A percentile compares a stretch with the other conserved stretches of the same genome.
phyloP scores from a whole-genome alignment of 30 jellyfish, hydroid and myxozoan genomes.

The Aurelia aurita complex sp. Pacific region DNA sequence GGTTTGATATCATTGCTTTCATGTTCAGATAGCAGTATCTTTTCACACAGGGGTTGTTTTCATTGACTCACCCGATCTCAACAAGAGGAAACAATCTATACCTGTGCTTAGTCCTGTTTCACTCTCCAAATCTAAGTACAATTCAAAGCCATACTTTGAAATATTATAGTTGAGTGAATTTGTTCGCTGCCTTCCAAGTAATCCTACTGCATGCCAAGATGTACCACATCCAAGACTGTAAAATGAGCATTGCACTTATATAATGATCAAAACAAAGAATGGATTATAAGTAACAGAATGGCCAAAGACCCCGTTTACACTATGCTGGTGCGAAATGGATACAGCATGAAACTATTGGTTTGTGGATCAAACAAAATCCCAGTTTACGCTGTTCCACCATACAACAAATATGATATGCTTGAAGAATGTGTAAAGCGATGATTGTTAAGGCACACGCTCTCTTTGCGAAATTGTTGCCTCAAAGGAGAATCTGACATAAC shows the following conservation, averaged over 20 bases:
- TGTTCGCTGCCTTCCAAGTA: slow-evolving; percentile 59
- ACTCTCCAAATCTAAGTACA: slow-evolving; percentile 62
- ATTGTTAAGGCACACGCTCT: too few relatives aligned
- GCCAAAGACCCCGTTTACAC: background rate
- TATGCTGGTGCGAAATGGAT: background rate
- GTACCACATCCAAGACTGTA: slow-evolving; percentile 95
- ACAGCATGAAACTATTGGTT: background rate
- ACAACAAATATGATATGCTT: too few relatives aligned
- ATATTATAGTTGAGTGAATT: slow-evolving; percentile 7
- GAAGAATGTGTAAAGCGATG: too few relatives aligned
- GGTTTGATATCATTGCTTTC: too few relatives aligned
- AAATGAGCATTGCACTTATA: background rate
- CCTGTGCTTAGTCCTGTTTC: slow-evolving; percentile 83
- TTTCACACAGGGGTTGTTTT: too few relatives aligned
- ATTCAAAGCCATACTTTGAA: slow-evolving; percentile 54
- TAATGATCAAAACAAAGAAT: background rate
- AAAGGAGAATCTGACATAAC: too few relatives aligned
- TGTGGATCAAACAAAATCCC: background rate
- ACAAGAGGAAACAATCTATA: background rate
- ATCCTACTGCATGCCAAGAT: slow-evolving; percentile 96
- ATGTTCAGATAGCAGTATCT: too few relatives aligned
- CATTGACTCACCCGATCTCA: too few relatives aligned
- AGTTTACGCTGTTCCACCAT: too few relatives aligned
- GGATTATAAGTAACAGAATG: background rate
- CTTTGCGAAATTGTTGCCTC: too few relatives aligned